Conservation (phyloP, 1,140 invertebrate species). For the Dolichoris vasculosae region DNA sequence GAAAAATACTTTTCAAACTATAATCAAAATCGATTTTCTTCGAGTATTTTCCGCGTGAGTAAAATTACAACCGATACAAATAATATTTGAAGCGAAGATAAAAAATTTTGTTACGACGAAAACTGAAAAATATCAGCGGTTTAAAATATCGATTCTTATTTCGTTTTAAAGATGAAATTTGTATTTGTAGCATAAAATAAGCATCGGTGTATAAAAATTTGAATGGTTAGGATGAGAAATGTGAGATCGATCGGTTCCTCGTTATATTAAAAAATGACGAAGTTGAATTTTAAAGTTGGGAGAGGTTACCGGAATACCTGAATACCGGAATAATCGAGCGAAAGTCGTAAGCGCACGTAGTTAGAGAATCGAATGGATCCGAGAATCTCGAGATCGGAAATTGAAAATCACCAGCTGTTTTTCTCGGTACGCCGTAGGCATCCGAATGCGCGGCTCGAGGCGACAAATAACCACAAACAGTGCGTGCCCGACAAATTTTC, state of each 20-base stretch:
- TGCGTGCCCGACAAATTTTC: not conserved
- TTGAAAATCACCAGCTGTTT: not conserved
- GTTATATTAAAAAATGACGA: no score
- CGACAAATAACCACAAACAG: conserved; percentile 5
- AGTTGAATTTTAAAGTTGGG: not conserved
- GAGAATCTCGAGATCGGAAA: no score
- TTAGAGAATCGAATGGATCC: no score
- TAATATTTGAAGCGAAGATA: not conserved
- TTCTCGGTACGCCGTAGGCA: not conserved
- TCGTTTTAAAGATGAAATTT: no score
- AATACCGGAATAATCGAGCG: not conserved
- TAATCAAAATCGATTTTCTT: not conserved
- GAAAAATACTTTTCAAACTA: not conserved
- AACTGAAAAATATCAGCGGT: not conserved
- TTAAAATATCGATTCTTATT: not conserved
- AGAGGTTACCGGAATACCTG: no score
- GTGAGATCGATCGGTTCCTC: no score
- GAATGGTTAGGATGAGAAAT: no score
- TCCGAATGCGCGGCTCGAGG: not conserved
- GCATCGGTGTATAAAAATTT: no score
- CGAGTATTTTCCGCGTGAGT: not conserved
- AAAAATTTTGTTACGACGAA: not conserved
- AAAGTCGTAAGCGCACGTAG: not conserved
- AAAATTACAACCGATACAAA: not conserved
- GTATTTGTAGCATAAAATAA: no score